Percentiles rank a stretch among this genome's conserved stretches.
Evolutionary conservation across 2,888 invertebrate species (phyloP).

Genomic region (Volucella zonaria): DNA sequence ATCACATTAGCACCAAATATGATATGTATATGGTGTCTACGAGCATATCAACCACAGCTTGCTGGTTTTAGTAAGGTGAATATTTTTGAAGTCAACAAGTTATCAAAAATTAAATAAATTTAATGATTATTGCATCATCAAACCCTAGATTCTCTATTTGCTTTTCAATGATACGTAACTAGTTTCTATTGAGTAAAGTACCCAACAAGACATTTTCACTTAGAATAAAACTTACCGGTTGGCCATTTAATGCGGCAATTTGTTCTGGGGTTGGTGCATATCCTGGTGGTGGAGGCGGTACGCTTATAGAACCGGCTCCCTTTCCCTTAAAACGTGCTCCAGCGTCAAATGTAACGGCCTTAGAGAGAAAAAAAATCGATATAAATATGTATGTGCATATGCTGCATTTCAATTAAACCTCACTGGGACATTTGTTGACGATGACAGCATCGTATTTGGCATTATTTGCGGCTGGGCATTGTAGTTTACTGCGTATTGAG

Average conservation of each 20-base stretch:
- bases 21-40: too few species aligned
- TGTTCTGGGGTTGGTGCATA: conserved; percentile 81
- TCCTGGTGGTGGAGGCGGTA: conserved; percentile 82
- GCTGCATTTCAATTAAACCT: conserved; percentile 8
- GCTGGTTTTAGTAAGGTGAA: too few species aligned
- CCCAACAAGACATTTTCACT: background rate
- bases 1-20: too few species aligned
- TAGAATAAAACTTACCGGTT: conserved; percentile 76
- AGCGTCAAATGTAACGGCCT: conserved; percentile 74
- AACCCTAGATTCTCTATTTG: too few species aligned
- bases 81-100: too few species aligned
- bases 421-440: conserved; percentile 16
- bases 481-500: conserved; percentile 41
- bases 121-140: too few species aligned
- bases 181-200: too few species aligned
- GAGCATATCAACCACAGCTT: too few species aligned
- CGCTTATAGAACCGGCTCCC: conserved; percentile 77
- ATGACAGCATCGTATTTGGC: conserved; percentile 24
- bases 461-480: conserved; percentile 55
- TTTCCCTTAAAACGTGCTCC: conserved; percentile 75
- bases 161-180: too few species aligned
- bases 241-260: conserved; percentile 81
- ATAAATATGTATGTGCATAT: background rate
- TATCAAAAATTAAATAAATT: too few species aligned
- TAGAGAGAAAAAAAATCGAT: conserved; percentile 1